Evolutionary conservation across 2,888 invertebrate genomes (phyloP), one percentile per base, ranked within the genome.

Genomic region (Siphonodentalium dalli): DNA sequence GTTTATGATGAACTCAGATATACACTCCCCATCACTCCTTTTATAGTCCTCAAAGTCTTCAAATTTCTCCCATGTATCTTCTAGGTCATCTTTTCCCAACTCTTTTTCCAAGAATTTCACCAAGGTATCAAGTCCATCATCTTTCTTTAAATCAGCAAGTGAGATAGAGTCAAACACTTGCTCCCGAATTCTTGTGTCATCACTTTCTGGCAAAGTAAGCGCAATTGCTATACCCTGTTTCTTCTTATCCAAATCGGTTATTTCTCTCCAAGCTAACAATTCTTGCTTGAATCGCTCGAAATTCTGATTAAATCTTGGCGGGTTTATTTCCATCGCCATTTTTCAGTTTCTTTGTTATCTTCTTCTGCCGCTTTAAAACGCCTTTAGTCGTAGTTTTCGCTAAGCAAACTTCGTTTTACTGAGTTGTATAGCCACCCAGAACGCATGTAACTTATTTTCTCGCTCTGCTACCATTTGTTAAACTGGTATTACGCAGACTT

Each of bases 41-140:
- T 21, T 9, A 28, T 40, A 58, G 26, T 56, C 55, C 18, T 65
- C 57, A 53, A 58, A 55, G n/a, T n/a, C n/a, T n/a, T n/a, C n/a
- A n/a, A n/a, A n/a, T 40, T 60, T 63, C 28, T 53, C 53, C n/a
- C 59, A 34, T 42, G 61, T 61, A 29, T 63, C 61, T 9, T 50
- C 52, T n/a, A 65, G 35, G 31, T 65, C 61, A 57, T 65, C 58
- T 33, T 63, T 61, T 23, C 48, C 59, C 13, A 63, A 40, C 38
- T 63, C 58, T 45, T 58, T 53, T 39, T 65, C 59, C 2, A 65
- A 27, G 51, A 63, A 63, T 35, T 33, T 23, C 18, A 60, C 24
- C 9, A 62, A 39, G 11, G 39, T 56, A n/a, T 47, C 23, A 2
- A 62, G 47, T 18, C 62, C 60, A 43, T 31, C 44, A 13, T 54